These are phyloP conservation scores for Drosophila percnosoma DNA, from an alignment of 2,888 invertebrate genomes.

Conservation along the genomic window DNA sequence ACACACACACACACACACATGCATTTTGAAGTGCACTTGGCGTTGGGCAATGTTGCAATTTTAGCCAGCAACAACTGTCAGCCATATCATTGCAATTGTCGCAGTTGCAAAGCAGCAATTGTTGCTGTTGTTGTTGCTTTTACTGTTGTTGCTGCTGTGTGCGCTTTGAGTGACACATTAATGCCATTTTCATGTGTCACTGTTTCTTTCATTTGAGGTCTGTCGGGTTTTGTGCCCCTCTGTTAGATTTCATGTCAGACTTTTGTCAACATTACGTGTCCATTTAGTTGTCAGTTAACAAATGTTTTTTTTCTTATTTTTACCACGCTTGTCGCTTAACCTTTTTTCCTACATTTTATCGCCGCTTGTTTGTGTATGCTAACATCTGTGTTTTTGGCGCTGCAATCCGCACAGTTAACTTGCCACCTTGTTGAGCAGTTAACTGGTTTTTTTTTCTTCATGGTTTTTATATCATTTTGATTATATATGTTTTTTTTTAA, in stretches of 20 bases:
- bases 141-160: constrained; percentile 55
- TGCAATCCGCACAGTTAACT: constrained; percentile 40
- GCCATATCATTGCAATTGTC: constrained; percentile 76
- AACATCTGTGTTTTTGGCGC: constrained; percentile 37
- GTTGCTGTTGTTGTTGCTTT: constrained; percentile 24
- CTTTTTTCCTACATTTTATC: constrained; percentile 29
- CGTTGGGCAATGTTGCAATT: constrained; percentile 78
- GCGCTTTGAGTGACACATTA: constrained; percentile 82
- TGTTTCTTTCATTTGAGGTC: constrained; percentile 78
- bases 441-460: constrained; percentile 10
- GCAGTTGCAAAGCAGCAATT: constrained; percentile 50
- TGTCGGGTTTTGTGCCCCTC: constrained; percentile 52
- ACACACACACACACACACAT: constrained; percentile 37
- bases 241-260: constrained; percentile 79
- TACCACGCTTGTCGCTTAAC: constrained; percentile 50
- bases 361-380: constrained; percentile 27
- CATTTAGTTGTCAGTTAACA: constrained; percentile 81
- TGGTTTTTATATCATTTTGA: not conserved
- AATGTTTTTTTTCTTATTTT: constrained; percentile 45
- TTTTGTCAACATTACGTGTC: constrained; percentile 81
- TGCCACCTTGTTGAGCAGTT: constrained; percentile 23
- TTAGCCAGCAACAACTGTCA: constrained; percentile 69
- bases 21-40: constrained; percentile 58
- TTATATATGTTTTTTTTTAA: not conserved
- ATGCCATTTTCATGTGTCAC: constrained; percentile 83